Percentiles rank a stretch among this genome's conserved stretches.
These are phyloP conservation scores for Acipenser transmontanus DNA, from an alignment of 2,797 vertebrate genomes.

Conservation along the genomic window DNA sequence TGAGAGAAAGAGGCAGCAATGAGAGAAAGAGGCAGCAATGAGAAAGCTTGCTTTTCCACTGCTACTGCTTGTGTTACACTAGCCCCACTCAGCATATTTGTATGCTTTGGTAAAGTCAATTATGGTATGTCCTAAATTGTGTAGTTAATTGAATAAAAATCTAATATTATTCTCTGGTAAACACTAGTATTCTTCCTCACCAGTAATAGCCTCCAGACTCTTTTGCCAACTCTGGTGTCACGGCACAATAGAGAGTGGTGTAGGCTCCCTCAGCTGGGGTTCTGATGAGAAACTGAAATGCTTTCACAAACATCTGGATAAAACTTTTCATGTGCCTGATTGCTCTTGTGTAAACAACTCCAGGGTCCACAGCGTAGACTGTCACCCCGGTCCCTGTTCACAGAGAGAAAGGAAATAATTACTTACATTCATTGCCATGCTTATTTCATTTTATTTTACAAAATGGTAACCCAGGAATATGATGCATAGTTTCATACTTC, in stretches of 20 bases:
- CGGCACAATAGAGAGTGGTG: constrained; percentile 48
- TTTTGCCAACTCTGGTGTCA: constrained; percentile 44
- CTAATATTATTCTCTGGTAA: not conserved
- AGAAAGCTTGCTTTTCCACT: too few species aligned
- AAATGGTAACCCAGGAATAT: too few species aligned
- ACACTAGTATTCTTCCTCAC: constrained; percentile 32
- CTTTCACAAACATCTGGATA: constrained; percentile 30
- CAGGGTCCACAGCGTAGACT: constrained; percentile 52
- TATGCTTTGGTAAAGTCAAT: too few species aligned
- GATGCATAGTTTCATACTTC: too few species aligned
- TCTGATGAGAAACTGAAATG: constrained; percentile 36
- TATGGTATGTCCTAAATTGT: not conserved
- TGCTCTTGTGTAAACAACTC: constrained; percentile 46
- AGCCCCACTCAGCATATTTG: too few species aligned
- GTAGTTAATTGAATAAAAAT: not conserved
- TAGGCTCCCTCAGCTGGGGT: constrained; percentile 55
- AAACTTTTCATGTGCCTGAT: constrained; percentile 36
- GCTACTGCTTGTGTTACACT: too few species aligned
- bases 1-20: too few species aligned
- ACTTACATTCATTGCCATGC: too few species aligned
- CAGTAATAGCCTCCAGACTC: constrained; percentile 51
- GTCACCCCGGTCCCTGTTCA: constrained; percentile 47
- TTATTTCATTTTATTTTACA: too few species aligned
- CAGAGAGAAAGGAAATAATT: constrained; percentile 7
- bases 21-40: too few species aligned